Conservation (phyloP, 2,888 invertebrate genomes). For the Pharmacophagus antenor region DNA sequence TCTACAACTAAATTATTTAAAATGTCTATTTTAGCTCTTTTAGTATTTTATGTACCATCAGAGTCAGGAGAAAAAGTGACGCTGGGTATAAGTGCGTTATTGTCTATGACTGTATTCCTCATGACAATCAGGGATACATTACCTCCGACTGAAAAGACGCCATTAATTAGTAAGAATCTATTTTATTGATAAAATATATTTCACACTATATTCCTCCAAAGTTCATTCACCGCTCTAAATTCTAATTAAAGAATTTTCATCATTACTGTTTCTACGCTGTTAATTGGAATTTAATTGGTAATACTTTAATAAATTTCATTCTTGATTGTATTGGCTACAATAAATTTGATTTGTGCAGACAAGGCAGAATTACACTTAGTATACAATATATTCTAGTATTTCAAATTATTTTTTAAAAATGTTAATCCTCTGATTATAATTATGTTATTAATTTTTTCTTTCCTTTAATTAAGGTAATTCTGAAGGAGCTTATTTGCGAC, state of each 20-base stretch:
- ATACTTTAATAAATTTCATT: background rate
- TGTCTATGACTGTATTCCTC: constrained; percentile 93
- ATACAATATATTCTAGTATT: no score
- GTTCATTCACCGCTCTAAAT: background rate
- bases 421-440: no score
- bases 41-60: constrained; percentile 93
- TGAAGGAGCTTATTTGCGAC: no score
- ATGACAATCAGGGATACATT: constrained; percentile 93
- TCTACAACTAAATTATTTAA: background rate
- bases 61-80: constrained; percentile 94
- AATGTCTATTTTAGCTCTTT: constrained; percentile 79
- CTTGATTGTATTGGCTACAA: no score
- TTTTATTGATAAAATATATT: background rate
- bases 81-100: constrained; percentile 91
- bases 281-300: constrained; percentile 1
- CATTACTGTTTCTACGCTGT: background rate
- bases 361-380: no score
- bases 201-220: background rate
- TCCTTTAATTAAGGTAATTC: no score
- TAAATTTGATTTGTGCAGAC: no score
- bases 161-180: constrained; percentile 87
- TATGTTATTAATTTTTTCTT: no score
- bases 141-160: constrained; percentile 93
- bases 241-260: background rate
- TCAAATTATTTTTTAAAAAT: no score